Evolutionary conservation across 2,113 vertebrate species (phyloP).

Genomic region (Notarius quadriscutis): DNA sequence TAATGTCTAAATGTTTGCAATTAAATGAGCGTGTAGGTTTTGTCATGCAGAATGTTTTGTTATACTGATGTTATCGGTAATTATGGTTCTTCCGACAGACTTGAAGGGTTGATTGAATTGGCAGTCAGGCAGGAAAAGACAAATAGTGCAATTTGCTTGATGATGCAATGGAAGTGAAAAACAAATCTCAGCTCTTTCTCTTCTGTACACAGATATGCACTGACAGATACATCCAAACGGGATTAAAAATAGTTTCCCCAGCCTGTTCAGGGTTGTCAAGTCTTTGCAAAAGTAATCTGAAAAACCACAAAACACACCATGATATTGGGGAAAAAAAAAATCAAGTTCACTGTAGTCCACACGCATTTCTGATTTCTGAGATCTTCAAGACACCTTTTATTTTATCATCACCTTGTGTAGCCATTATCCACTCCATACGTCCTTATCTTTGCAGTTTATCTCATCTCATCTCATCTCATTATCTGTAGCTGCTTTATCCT

Average conservation of each 20-base stretch:
- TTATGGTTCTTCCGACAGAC: background rate
- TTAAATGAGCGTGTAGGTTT: background rate
- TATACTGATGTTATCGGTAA: background rate
- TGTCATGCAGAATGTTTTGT: background rate
- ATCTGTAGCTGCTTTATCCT: too few species aligned
- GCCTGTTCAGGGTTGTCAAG: background rate
- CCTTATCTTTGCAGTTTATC: background rate
- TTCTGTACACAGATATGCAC: slow-evolving; percentile 5
- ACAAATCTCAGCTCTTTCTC: background rate
- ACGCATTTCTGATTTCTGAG: background rate
- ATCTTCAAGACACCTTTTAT: background rate
- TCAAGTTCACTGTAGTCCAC: background rate
- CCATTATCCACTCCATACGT: background rate
- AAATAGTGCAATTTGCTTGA: slow-evolving; percentile 12
- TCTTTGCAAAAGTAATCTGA: background rate
- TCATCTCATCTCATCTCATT: too few species aligned
- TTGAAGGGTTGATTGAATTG: background rate
- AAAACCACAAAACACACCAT: background rate
- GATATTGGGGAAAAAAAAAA: background rate
- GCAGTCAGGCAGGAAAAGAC: background rate
- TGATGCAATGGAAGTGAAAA: slow-evolving; percentile 2
- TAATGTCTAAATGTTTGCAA: background rate
- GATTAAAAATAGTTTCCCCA: background rate
- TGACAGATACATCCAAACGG: background rate
- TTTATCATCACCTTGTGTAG: background rate